Evolutionary conservation across 2,797 vertebrate species (phyloP).

Genomic region (Rhinatrema bivittatum): DNA sequence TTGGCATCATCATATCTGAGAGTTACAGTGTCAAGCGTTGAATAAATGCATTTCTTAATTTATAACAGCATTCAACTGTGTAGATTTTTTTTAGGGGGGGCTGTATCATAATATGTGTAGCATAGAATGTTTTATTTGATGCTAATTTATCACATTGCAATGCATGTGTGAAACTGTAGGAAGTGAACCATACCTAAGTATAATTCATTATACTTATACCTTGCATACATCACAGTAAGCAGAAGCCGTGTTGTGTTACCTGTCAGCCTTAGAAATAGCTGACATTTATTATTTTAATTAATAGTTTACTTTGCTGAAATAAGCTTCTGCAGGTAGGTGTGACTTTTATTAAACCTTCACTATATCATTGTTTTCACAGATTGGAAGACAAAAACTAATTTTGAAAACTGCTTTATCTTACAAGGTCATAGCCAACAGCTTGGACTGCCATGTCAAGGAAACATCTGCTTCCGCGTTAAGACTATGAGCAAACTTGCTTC

Average conservation of each 20-base stretch:
- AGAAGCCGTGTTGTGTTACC: conserved; percentile 58
- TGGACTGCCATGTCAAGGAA: conserved; percentile 61
- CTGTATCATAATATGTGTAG: too few species aligned
- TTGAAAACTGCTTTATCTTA: conserved; percentile 56
- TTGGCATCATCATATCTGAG: too few species aligned
- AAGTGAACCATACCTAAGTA: conserved; percentile 38
- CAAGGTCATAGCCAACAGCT: conserved; percentile 62
- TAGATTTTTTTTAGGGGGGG: too few species aligned
- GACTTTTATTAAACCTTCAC: conserved; percentile 59
- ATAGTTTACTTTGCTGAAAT: conserved; percentile 71
- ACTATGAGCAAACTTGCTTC: conserved; percentile 44
- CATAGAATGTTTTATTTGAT: conserved; percentile 17
- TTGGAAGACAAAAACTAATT: conserved; percentile 58
- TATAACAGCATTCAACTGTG: too few species aligned
- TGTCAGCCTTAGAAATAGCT: conserved; percentile 64
- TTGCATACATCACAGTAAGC: conserved; percentile 52
- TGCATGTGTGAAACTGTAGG: conserved; percentile 35
- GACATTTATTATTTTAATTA: conserved; percentile 75
- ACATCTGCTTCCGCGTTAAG: conserved; percentile 56
- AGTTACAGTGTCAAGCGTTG: too few species aligned
- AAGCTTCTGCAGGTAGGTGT: conserved; percentile 49
- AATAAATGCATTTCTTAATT: too few species aligned
- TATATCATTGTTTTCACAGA: conserved; percentile 61
- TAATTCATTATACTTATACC: conserved; percentile 49
- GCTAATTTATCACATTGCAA: conserved; percentile 56